phyloP scores from a whole-genome alignment of 2,113 vertebrate species.

The Aspiorhynchus laticeps region DNA sequence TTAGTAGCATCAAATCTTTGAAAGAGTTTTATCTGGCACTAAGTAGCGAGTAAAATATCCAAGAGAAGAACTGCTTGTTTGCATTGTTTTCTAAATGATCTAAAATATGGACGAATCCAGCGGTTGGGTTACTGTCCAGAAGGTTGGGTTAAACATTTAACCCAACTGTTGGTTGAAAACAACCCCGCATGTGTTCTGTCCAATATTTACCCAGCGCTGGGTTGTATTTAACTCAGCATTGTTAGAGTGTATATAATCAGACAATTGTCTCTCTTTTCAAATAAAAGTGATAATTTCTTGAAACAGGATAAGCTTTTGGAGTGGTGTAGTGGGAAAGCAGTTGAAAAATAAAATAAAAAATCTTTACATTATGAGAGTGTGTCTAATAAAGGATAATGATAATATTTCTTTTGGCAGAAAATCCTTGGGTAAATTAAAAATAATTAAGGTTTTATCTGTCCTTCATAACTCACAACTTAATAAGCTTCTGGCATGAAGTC shows the following conservation, averaged over 20 bases:
- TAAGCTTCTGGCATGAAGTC: constrained; percentile 29
- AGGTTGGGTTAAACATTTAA: too few species aligned
- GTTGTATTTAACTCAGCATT: too few species aligned
- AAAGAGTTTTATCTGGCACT: background rate
- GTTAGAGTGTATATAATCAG: too few species aligned
- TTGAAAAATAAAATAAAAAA: background rate
- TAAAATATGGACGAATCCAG: too few species aligned
- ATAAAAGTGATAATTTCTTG: background rate
- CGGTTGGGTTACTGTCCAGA: too few species aligned
- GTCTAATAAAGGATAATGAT: background rate
- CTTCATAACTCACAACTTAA: constrained; percentile 24
- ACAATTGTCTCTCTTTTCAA: background rate
- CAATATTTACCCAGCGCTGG: too few species aligned
- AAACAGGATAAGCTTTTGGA: background rate
- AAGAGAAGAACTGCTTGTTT: background rate
- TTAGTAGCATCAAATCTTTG: too few species aligned
- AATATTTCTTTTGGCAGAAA: constrained; percentile 27
- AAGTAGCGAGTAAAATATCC: too few species aligned
- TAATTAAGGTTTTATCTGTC: constrained; percentile 38
- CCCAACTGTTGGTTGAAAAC: too few species aligned
- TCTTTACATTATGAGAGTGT: constrained; percentile 8
- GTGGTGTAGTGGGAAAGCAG: too few species aligned
- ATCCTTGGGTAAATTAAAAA: constrained; percentile 8
- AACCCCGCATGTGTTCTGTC: too few species aligned
- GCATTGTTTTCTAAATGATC: too few species aligned